These are phyloP conservation scores for Dendrocopos noguchii DNA, from an alignment of 2,113 vertebrate species.

Conservation along the genomic window DNA sequence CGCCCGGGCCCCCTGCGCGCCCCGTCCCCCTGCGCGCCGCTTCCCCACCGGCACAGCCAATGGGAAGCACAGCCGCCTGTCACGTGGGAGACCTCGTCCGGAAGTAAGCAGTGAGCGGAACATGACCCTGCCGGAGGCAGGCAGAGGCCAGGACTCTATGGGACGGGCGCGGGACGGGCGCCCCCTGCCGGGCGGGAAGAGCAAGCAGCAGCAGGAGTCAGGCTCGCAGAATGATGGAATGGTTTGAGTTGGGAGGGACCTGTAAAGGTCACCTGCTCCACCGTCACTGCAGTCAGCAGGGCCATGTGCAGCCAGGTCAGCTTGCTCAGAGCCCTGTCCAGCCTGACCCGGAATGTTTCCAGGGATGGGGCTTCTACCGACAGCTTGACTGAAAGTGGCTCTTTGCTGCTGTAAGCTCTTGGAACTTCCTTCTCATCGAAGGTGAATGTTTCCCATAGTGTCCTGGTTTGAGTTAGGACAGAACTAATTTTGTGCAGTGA, in stretches of 20 bases:
- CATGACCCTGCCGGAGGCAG: neutral
- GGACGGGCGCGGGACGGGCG: neutral
- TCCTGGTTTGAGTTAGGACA: too few species aligned
- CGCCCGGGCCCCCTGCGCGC: neutral
- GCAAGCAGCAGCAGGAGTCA: too few species aligned
- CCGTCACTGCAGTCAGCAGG: neutral
- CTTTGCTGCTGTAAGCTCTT: neutral
- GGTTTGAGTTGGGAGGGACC: neutral
- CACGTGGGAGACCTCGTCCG: neutral
- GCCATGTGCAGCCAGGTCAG: neutral
- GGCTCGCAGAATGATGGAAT: neutral
- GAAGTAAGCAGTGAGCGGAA: neutral
- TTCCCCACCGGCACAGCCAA: neutral
- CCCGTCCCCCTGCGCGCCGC: too few species aligned
- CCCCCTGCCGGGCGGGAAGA: neutral
- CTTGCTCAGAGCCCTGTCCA: neutral
- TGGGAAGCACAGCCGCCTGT: neutral
- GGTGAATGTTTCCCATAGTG: neutral
- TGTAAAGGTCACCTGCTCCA: neutral
- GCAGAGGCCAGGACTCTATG: neutral
- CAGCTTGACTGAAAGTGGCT: neutral
- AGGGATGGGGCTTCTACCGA: neutral
- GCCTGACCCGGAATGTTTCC: neutral
- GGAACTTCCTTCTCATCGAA: neutral
- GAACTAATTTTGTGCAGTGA: too few species aligned